Percentiles rank a stretch among this genome's conserved stretches.
These are phyloP conservation scores for Sciurus vulgaris DNA, from an alignment of 2,797 vertebrate species.

Conservation along the genomic window DNA sequence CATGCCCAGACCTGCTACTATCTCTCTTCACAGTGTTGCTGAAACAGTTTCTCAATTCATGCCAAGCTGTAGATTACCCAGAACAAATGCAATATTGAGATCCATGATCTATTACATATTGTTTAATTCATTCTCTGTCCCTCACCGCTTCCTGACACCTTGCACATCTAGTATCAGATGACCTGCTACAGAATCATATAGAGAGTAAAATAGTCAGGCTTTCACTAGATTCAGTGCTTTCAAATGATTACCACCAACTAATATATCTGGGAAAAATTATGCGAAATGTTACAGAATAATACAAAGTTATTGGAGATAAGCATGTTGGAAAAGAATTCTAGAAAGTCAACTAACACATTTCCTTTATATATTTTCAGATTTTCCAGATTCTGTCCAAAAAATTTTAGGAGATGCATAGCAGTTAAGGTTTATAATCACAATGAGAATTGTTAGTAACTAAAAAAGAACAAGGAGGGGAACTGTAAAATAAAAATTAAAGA, in stretches of 20 bases:
- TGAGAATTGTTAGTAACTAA: constrained; percentile 35
- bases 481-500: constrained; percentile 24
- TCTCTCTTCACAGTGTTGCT: constrained; percentile 26
- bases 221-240: constrained; percentile 34
- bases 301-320: constrained; percentile 24
- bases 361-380: constrained; percentile 16
- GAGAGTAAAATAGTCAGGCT: background rate
- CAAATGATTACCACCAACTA: constrained; percentile 1
- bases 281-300: constrained; percentile 50
- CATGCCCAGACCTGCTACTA: background rate
- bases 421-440: background rate
- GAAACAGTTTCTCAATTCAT: constrained; percentile 59
- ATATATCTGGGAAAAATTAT: constrained; percentile 29
- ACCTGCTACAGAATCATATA: background rate
- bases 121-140: background rate
- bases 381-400: constrained; percentile 17
- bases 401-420: background rate
- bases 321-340: background rate
- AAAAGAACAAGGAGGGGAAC: background rate
- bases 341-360: constrained; percentile 47
- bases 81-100: constrained; percentile 43
- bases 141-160: background rate
- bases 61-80: constrained; percentile 28
- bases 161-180: constrained; percentile 7
- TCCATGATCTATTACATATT: background rate